A percentile compares a stretch with the other conserved stretches of the same genome.
Evolutionary conservation across 2,797 vertebrate genomes (phyloP).

Genomic region (Dallia pectoralis): DNA sequence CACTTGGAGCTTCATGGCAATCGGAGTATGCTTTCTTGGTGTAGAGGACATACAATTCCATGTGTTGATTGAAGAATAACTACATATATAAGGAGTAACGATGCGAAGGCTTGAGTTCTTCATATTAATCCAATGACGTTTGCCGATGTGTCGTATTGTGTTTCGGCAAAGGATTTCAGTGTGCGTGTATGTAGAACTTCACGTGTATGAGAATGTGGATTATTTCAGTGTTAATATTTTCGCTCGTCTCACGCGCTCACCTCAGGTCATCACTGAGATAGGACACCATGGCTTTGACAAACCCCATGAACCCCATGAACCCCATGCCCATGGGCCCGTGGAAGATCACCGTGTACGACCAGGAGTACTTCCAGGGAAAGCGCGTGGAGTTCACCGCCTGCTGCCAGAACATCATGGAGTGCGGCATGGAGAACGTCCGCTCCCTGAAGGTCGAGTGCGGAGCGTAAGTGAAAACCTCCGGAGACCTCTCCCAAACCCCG

Average conservation of each 20-base stretch:
- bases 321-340: slow-evolving; percentile 87
- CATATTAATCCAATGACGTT: too few species aligned
- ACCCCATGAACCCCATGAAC: slow-evolving; percentile 67
- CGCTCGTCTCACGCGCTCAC: neutral
- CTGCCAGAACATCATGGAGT: slow-evolving; percentile 93
- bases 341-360: slow-evolving; percentile 98
- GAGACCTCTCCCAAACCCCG: neutral
- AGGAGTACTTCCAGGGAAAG: slow-evolving; percentile 94
- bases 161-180: neutral
- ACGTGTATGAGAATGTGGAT: neutral
- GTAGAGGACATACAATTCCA: neutral
- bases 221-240: neutral
- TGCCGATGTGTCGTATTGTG: neutral
- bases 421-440: slow-evolving; percentile 88
- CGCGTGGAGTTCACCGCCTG: slow-evolving; percentile 91
- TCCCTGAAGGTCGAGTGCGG: slow-evolving; percentile 95
- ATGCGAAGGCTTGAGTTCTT: too few species aligned
- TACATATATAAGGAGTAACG: too few species aligned
- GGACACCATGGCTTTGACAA: slow-evolving; percentile 89
- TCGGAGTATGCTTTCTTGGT: neutral
- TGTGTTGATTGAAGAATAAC: too few species aligned
- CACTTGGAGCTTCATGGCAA: neutral
- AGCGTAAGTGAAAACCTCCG: slow-evolving; percentile 83
- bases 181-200: too few species aligned
- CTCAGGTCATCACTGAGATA: slow-evolving; percentile 64